These are phyloP conservation scores for Carcina quercana DNA, from an alignment of 2,888 invertebrate species.

Conservation along the genomic window DNA sequence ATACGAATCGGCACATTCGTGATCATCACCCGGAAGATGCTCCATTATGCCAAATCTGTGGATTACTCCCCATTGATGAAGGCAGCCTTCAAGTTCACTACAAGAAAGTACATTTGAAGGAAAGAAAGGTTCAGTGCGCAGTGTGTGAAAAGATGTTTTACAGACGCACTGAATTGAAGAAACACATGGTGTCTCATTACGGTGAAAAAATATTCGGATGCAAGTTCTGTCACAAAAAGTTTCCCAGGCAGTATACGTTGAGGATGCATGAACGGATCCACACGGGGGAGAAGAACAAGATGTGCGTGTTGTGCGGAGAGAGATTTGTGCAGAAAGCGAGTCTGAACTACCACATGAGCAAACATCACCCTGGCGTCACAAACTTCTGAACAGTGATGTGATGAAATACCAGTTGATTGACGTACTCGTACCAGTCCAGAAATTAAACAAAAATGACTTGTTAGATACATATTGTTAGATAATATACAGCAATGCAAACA, in stretches of 20 bases:
- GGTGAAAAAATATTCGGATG: slow-evolving; percentile 24
- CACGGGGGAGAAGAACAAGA: slow-evolving; percentile 14
- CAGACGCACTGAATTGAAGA: neutral
- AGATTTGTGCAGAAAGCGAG: slow-evolving; percentile 24
- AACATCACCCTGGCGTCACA: slow-evolving; percentile 3
- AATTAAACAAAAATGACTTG: too few species aligned
- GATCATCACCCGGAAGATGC: neutral
- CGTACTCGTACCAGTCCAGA: too few species aligned
- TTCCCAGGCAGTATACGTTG: slow-evolving; percentile 13
- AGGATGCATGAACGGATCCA: slow-evolving; percentile 13
- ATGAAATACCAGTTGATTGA: too few species aligned
- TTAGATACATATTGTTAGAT: too few species aligned
- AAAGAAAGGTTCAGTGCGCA: slow-evolving; percentile 33
- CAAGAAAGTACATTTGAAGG: slow-evolving; percentile 9
- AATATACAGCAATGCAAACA: too few species aligned
- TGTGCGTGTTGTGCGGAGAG: slow-evolving; percentile 19
- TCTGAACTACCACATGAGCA: slow-evolving; percentile 21
- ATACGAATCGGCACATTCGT: neutral
- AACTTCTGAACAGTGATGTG: too few species aligned
- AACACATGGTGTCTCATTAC: slow-evolving; percentile 17
- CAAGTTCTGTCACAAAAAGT: slow-evolving; percentile 26
- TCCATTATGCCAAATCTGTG: slow-evolving; percentile 7
- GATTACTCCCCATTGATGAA: slow-evolving; percentile 15
- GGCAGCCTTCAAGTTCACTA: neutral
- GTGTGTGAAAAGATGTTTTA: slow-evolving; percentile 1